Evolutionary conservation across 2,888 invertebrate species (phyloP).

Genomic region (Flexamia atlantica): DNA sequence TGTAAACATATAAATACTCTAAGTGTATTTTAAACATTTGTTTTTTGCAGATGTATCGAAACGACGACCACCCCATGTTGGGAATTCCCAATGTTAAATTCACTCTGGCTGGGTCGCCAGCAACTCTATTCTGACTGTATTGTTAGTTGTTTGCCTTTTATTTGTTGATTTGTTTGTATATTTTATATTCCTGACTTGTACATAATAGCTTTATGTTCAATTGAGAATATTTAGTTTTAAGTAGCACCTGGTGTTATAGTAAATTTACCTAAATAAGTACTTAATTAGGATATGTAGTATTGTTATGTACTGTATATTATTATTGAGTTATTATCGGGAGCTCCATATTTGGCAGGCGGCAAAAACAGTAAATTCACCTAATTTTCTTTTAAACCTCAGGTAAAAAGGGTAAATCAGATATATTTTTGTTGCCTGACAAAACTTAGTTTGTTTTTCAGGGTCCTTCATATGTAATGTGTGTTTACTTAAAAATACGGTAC

Average conservation of each 20-base stretch:
- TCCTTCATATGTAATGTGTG: too few relatives aligned
- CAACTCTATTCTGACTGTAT: constrained; percentile 9
- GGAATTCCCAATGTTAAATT: neutral
- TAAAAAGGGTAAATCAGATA: too few relatives aligned
- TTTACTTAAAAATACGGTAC: too few relatives aligned
- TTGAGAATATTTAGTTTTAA: constrained; percentile 26
- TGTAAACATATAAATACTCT: too few relatives aligned
- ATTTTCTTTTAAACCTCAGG: too few relatives aligned
- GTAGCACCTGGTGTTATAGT: constrained; percentile 16
- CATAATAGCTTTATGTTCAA: neutral
- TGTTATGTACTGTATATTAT: neutral
- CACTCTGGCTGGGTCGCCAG: neutral
- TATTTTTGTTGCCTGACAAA: too few relatives aligned
- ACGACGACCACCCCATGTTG: constrained; percentile 7
- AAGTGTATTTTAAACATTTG: too few relatives aligned
- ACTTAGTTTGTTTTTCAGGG: too few relatives aligned
- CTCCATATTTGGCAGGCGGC: too few relatives aligned
- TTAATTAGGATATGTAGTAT: constrained; percentile 14
- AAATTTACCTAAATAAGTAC: constrained; percentile 6
- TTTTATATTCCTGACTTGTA: constrained; percentile 34
- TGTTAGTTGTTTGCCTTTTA: constrained; percentile 32
- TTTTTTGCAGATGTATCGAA: constrained; percentile 8
- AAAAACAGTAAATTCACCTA: too few relatives aligned
- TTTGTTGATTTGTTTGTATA: constrained; percentile 38
- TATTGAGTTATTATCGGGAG: neutral